Conservation (phyloP, 1,140 invertebrate genomes). For the Saccostrea echinata region DNA sequence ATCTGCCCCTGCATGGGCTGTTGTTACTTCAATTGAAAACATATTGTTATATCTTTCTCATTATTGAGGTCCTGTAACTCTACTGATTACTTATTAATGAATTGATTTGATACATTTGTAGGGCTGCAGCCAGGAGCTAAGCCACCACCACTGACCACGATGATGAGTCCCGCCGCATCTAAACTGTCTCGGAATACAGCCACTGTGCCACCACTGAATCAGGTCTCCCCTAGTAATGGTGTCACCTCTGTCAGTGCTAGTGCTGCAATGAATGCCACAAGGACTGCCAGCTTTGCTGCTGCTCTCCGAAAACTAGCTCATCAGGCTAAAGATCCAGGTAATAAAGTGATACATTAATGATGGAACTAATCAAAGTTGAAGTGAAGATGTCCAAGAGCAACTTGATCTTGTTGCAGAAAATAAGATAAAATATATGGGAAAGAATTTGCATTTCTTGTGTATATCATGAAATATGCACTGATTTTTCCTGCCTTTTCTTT, state of each 20-base stretch:
- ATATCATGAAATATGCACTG: too few species aligned
- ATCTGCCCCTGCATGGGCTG: too few species aligned
- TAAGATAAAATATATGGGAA: too few species aligned
- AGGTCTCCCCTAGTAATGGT: constrained; percentile 76
- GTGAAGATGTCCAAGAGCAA: too few species aligned
- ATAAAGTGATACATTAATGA: neutral
- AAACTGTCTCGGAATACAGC: constrained; percentile 76
- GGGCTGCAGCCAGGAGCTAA: constrained; percentile 76
- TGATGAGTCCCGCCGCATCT: constrained; percentile 72
- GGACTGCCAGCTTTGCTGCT: constrained; percentile 86
- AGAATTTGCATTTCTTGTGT: too few species aligned
- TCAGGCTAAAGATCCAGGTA: constrained; percentile 84
- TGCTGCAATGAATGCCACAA: constrained; percentile 72
- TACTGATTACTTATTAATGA: too few species aligned
- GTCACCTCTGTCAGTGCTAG: constrained; percentile 66
- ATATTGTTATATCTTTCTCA: too few species aligned
- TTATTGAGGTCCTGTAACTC: too few species aligned
- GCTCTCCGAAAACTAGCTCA: constrained; percentile 90
- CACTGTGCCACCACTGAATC: constrained; percentile 76
- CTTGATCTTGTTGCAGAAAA: too few species aligned
- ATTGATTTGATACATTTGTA: constrained; percentile 59
- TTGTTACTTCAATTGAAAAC: too few species aligned
- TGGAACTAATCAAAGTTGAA: neutral
- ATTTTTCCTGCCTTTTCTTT: too few species aligned
- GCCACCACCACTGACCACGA: constrained; percentile 75